Evolutionary conservation across 2,888 invertebrate species (phyloP).

Genomic region (Quadroppia sp.): DNA sequence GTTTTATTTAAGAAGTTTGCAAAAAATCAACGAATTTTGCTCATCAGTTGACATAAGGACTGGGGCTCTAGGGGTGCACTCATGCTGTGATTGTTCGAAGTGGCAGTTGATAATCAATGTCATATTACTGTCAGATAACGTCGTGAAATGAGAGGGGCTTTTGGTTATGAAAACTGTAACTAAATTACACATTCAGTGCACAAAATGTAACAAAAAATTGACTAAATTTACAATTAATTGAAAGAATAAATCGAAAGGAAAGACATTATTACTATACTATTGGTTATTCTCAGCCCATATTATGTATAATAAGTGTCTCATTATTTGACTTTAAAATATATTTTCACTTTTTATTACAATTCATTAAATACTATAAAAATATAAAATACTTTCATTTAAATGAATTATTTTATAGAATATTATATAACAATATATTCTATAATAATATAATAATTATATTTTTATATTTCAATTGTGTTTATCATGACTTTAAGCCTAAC

Average conservation of each 20-base stretch:
- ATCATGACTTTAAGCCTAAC: background rate
- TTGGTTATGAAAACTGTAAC: background rate
- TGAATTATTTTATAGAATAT: background rate
- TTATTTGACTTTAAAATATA: background rate
- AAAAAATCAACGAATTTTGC: background rate
- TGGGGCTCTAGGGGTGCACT: background rate
- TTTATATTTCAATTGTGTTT: too few relatives aligned
- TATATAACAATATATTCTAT: background rate
- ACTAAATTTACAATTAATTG: background rate
- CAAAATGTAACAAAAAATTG: background rate
- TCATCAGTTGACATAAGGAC: background rate
- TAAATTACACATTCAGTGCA: conserved; percentile 7
- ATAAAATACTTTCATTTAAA: background rate
- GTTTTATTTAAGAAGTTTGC: background rate
- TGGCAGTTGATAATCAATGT: conserved; percentile 24
- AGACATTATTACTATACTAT: background rate
- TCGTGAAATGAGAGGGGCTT: background rate
- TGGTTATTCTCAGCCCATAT: too few relatives aligned
- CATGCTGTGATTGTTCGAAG: conserved; percentile 28
- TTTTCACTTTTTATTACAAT: background rate
- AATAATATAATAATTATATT: too few relatives aligned
- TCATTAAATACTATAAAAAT: too few relatives aligned
- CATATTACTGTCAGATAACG: conserved; percentile 32
- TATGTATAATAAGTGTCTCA: background rate
- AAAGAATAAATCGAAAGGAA: background rate